Conservation (phyloP, 2,797 vertebrate species). For the Capromys pilorides region DNA sequence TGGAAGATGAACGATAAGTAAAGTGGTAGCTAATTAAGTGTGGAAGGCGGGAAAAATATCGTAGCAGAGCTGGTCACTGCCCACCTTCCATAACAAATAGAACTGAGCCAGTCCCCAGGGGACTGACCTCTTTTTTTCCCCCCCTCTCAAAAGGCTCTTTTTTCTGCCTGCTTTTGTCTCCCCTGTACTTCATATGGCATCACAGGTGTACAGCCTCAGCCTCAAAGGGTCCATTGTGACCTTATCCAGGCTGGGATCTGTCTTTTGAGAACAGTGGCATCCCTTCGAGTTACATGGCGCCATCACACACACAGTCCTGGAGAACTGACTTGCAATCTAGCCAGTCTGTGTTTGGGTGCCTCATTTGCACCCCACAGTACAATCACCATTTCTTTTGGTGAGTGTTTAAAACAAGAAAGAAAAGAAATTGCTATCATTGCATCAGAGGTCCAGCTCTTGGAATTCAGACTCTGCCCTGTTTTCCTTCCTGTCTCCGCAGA, state of each 20-base stretch:
- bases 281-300: slow-evolving; percentile 20
- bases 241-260: slow-evolving; percentile 77
- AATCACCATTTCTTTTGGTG: slow-evolving; percentile 49
- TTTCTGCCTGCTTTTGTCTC: slow-evolving; percentile 76
- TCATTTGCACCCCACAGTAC: neutral
- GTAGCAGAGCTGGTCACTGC: neutral
- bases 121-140: slow-evolving; percentile 50
- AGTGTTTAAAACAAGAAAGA: neutral
- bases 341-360: slow-evolving; percentile 55
- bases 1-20: slow-evolving; percentile 59
- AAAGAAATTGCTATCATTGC: slow-evolving; percentile 42
- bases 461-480: slow-evolving; percentile 56
- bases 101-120: slow-evolving; percentile 55
- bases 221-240: slow-evolving; percentile 80
- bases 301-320: neutral
- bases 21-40: slow-evolving; percentile 63
- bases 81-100: slow-evolving; percentile 42
- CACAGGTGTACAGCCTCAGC: slow-evolving; percentile 73
- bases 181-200: slow-evolving; percentile 71
- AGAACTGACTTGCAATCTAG: slow-evolving; percentile 34
- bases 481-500: slow-evolving; percentile 61
- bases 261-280: slow-evolving; percentile 49
- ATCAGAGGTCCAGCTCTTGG: slow-evolving; percentile 55
- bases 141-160: slow-evolving; percentile 76
- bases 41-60: slow-evolving; percentile 19